Evolutionary conservation across 2,888 invertebrate species (phyloP).

Genomic region (Automeris io): DNA sequence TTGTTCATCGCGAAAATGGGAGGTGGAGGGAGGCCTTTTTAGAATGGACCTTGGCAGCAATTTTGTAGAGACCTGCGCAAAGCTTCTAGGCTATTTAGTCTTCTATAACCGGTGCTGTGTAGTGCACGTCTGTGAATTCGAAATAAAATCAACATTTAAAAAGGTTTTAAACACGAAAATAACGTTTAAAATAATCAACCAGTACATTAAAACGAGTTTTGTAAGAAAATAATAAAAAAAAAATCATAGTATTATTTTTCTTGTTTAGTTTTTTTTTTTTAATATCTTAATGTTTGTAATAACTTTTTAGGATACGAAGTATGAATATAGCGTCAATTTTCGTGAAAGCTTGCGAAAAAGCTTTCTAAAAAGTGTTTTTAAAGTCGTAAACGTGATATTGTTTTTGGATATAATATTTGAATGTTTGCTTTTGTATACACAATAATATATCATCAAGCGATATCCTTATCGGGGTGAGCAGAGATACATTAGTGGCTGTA

Average conservation of each 20-base stretch:
- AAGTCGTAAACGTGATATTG: too few species aligned
- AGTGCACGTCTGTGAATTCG: slow-evolving; percentile 31
- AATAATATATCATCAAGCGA: too few species aligned
- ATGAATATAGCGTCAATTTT: too few species aligned
- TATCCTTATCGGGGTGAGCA: too few species aligned
- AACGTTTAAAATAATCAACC: slow-evolving; percentile 2
- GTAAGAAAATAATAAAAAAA: not conserved
- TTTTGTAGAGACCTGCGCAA: slow-evolving; percentile 54
- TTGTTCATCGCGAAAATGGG: slow-evolving; percentile 8
- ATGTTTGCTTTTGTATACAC: too few species aligned
- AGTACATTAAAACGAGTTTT: not conserved
- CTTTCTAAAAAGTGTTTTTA: too few species aligned
- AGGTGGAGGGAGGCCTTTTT: slow-evolving; percentile 28
- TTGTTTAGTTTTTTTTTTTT: too few species aligned
- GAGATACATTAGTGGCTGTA: too few species aligned
- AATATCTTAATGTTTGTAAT: too few species aligned
- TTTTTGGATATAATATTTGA: too few species aligned
- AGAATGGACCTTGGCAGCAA: slow-evolving; percentile 34
- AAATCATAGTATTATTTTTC: not conserved
- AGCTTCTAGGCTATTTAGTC: slow-evolving; percentile 35
- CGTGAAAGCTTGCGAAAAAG: too few species aligned
- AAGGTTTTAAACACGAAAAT: not conserved
- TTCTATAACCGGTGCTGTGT: slow-evolving; percentile 30
- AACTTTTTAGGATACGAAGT: too few species aligned
- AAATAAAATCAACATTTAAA: slow-evolving; percentile 8